phyloP scores from a whole-genome alignment of 2,888 invertebrate species.

The Sphaerophoria rueppellii region DNA sequence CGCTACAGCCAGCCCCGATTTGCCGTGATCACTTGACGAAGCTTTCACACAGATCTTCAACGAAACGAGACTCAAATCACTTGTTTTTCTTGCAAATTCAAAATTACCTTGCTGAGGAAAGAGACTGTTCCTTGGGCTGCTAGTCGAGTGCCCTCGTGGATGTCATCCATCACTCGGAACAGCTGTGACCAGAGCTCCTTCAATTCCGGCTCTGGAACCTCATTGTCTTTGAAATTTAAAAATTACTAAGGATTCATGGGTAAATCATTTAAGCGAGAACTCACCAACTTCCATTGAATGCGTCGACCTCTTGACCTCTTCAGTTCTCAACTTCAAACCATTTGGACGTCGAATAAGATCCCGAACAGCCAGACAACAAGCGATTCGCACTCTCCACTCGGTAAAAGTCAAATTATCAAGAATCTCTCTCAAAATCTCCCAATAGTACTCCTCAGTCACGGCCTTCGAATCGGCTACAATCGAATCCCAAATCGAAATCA shows the following conservation, averaged over 20 bases:
- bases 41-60: conserved; percentile 88
- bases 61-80: conserved; percentile 41
- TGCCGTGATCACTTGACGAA: conserved; percentile 87
- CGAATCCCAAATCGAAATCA: conserved; percentile 96
- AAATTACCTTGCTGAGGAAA: conserved; percentile 87
- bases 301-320: conserved; percentile 75
- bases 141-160: conserved; percentile 92
- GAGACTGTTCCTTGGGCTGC: conserved; percentile 89
- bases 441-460: conserved; percentile 85
- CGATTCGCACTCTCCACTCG: conserved; percentile 95
- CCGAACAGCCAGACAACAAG: conserved; percentile 93
- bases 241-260: not conserved
- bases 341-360: conserved; percentile 89
- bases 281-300: conserved; percentile 76
- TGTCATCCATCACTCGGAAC: conserved; percentile 96
- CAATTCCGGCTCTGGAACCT: conserved; percentile 81
- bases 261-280: conserved; percentile 5
- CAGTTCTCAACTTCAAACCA: conserved; percentile 79
- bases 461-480: conserved; percentile 93
- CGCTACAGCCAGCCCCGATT: conserved; percentile 88
- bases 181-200: conserved; percentile 87
- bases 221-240: conserved; percentile 74
- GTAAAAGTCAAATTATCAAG: conserved; percentile 90
- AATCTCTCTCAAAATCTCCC: conserved; percentile 87
- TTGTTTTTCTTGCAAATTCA: too few species aligned